A percentile compares a stretch with the other conserved stretches of the same genome.
These are phyloP conservation scores for Heliocidaris erythrogramma DNA, from an alignment of 35 echinoderm and acorn worm genomes.

Conservation along the genomic window DNA sequence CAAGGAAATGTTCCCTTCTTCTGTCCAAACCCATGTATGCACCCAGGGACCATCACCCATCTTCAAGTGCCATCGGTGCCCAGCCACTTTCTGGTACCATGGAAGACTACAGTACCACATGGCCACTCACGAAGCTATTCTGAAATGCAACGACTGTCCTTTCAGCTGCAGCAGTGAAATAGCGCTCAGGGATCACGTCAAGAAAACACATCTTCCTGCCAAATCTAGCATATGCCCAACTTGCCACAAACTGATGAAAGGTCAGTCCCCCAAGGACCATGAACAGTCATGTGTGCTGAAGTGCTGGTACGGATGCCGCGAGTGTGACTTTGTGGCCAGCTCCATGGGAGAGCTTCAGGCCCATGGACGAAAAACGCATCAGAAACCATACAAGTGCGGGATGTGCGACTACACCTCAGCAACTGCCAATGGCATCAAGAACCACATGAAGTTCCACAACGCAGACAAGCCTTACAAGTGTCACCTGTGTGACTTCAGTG, in stretches of 20 bases:
- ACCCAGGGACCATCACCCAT: constrained; percentile 26
- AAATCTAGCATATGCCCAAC: constrained; percentile 47
- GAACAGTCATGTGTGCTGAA: constrained; percentile 63
- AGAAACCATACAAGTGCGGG: constrained; percentile 84
- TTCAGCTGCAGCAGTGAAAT: constrained; percentile 33
- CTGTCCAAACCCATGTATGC: constrained; percentile 53
- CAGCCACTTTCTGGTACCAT: constrained; percentile 52
- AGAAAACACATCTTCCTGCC: constrained; percentile 23
- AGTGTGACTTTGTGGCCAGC: constrained; percentile 68
- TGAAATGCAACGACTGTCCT: constrained; percentile 44
- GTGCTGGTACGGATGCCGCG: constrained; percentile 64
- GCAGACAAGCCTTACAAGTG: constrained; percentile 95
- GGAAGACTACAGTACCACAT: constrained; percentile 53
- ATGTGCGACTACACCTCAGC: constrained; percentile 85
- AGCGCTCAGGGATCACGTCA: constrained; percentile 6
- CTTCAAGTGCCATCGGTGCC: constrained; percentile 59
- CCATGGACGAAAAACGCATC: constrained; percentile 66
- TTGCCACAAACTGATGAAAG: constrained; percentile 55
- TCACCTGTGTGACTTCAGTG: constrained; percentile 80
- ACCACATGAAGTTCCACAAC: constrained; percentile 99
- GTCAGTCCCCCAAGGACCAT: constrained; percentile 54
- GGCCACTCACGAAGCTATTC: constrained; percentile 45
- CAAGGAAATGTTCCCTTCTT: constrained; percentile 24
- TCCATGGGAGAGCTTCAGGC: constrained; percentile 60
- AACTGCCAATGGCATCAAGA: constrained; percentile 87